Percentiles rank a stretch among this genome's conserved stretches.
Conservation (phyloP, 2,113 vertebrate genomes). For the Phalacrocorax carbo region DNA sequence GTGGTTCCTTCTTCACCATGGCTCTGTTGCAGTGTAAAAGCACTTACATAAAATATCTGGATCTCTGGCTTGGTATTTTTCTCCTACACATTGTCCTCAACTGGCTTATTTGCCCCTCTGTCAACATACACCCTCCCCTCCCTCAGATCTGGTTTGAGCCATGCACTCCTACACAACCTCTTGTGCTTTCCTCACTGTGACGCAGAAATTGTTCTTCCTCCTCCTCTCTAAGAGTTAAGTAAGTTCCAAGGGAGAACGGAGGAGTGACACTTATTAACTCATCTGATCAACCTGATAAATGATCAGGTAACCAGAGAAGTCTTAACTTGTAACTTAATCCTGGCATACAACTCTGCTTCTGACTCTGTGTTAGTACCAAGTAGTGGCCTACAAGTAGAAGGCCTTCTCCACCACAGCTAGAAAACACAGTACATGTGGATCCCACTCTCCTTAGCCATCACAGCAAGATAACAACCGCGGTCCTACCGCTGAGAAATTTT, state of each 20-base stretch:
- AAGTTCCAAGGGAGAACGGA: slow-evolving; percentile 29
- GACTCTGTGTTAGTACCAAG: not conserved
- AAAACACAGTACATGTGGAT: not conserved
- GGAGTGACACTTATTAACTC: not conserved
- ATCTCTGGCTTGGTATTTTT: not conserved
- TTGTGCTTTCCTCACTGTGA: not conserved
- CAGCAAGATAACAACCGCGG: not conserved
- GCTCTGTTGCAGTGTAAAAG: not conserved
- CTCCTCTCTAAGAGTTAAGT: slow-evolving; percentile 29
- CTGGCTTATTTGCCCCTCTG: slow-evolving; percentile 22
- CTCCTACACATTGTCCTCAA: slow-evolving; percentile 39
- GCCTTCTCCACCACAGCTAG: not conserved
- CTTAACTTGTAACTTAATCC: not conserved
- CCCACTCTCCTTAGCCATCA: not conserved
- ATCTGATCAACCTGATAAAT: not conserved
- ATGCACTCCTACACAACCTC: slow-evolving; percentile 3
- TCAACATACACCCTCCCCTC: slow-evolving; percentile 27
- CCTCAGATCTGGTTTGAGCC: slow-evolving; percentile 25
- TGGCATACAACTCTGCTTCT: not conserved
- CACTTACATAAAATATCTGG: not conserved
- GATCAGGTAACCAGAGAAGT: not conserved
- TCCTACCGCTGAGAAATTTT: not conserved
- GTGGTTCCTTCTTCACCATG: not conserved
- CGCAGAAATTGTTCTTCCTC: slow-evolving; percentile 19
- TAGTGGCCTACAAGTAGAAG: not conserved